Conservation (phyloP, 1,140 invertebrate species). For the Drosophila biarmipes region DNA sequence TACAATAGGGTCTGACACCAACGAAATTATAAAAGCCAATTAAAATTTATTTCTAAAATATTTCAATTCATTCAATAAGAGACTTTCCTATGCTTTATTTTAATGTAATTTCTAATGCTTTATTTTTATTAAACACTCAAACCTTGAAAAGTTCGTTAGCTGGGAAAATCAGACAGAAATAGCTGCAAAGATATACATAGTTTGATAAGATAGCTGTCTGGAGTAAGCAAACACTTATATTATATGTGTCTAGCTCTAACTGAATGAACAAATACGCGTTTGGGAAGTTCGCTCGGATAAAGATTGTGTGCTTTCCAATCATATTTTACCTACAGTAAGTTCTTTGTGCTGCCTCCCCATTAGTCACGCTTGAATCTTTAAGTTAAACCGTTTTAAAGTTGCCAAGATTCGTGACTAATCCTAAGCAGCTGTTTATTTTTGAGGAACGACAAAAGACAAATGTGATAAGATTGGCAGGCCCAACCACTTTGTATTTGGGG, state of each 20-base stretch:
- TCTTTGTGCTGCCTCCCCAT: neutral
- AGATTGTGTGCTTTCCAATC: neutral
- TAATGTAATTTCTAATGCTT: neutral
- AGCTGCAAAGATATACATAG: slow-evolving; percentile 1
- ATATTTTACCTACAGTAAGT: slow-evolving; percentile 1
- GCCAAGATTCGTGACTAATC: slow-evolving; percentile 5
- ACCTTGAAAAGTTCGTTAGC: slow-evolving; percentile 21
- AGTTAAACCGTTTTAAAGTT: too few species aligned
- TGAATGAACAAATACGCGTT: slow-evolving; percentile 11
- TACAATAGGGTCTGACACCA: slow-evolving; percentile 10
- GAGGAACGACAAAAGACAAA: slow-evolving; percentile 13
- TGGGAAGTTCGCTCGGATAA: slow-evolving; percentile 4
- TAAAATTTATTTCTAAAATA: neutral
- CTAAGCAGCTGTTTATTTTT: slow-evolving; percentile 22
- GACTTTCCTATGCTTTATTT: neutral
- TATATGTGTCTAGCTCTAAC: slow-evolving; percentile 3
- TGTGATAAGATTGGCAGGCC: slow-evolving; percentile 24
- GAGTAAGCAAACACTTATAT: neutral
- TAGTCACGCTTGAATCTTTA: slow-evolving; percentile 8
- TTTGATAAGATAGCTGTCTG: slow-evolving; percentile 33
- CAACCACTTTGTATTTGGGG: slow-evolving; percentile 17
- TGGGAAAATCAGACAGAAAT: neutral
- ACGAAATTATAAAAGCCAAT: too few species aligned
- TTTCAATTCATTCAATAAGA: too few species aligned
- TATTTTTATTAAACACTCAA: slow-evolving; percentile 3